Percentiles rank a stretch among this genome's conserved stretches.
Evolutionary conservation across 1,140 invertebrate species (phyloP).

Genomic region (Formica selysi): DNA sequence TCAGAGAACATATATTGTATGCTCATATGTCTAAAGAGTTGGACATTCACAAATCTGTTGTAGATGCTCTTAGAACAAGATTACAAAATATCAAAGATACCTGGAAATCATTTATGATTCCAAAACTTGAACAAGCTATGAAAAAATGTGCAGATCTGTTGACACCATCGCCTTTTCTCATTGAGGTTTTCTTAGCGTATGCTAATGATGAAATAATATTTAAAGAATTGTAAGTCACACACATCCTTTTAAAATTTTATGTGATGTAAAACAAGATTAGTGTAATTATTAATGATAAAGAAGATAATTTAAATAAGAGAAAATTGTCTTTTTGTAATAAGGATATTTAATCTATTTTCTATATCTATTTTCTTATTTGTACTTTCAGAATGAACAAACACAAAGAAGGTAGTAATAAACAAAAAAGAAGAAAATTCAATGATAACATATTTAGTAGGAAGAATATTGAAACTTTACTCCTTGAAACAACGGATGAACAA

Average conservation of each 20-base stretch:
- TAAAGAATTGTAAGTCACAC: conserved; percentile 85
- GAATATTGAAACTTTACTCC: conserved; percentile 86
- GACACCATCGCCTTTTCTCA: conserved; percentile 86
- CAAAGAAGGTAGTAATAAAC: conserved; percentile 78
- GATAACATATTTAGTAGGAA: conserved; percentile 87
- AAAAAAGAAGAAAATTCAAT: conserved; percentile 79
- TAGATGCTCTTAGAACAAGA: conserved; percentile 73
- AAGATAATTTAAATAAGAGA: neutral
- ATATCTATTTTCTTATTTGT: neutral
- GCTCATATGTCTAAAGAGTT: conserved; percentile 80
- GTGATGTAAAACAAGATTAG: conserved; percentile 55
- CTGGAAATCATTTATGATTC: conserved; percentile 88
- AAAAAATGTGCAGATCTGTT: conserved; percentile 83
- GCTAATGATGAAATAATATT: conserved; percentile 87
- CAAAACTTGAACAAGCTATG: conserved; percentile 83
- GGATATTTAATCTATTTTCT: neutral
- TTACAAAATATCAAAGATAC: conserved; percentile 88
- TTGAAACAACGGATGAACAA: conserved; percentile 81
- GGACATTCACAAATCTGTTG: conserved; percentile 62
- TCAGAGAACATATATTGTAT: conserved; percentile 86
- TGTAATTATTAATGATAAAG: conserved; percentile 65
- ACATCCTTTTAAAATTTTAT: conserved; percentile 40
- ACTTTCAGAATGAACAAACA: conserved; percentile 43
- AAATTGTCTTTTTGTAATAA: conserved; percentile 11
- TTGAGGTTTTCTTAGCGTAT: conserved; percentile 87